A percentile compares a stretch with the other conserved stretches of the same genome.
phyloP scores from a whole-genome alignment of 2,797 vertebrate species.

The Notolepis coatsorum region DNA sequence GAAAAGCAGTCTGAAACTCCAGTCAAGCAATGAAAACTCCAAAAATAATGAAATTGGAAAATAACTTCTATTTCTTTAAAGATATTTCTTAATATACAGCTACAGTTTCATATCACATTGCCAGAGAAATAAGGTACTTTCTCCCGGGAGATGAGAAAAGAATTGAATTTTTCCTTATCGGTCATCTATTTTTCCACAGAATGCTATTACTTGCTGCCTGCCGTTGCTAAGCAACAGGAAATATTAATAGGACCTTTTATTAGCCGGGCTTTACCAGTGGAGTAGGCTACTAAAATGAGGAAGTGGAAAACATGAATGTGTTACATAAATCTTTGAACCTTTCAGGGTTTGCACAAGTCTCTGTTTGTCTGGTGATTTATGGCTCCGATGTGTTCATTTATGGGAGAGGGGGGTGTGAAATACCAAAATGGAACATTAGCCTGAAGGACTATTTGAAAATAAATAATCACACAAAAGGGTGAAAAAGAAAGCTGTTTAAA shows the following conservation, averaged over 20 bases:
- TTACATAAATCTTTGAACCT: constrained; percentile 99
- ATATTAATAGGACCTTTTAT: constrained; percentile 99
- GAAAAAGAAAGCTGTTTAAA: constrained; percentile 90
- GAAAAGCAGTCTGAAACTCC: constrained; percentile 48
- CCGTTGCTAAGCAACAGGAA: constrained; percentile 99
- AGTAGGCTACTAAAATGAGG: constrained; percentile 99
- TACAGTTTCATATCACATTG: constrained; percentile 98
- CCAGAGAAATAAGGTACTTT: constrained; percentile 98
- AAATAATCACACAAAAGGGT: constrained; percentile 96
- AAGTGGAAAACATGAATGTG: constrained; percentile 99
- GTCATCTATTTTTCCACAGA: constrained; percentile 99
- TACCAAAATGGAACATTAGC: constrained; percentile 99
- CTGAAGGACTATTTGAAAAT: constrained; percentile 98
- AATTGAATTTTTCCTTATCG: constrained; percentile 99
- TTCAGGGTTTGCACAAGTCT: constrained; percentile 96
- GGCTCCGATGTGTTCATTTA: constrained; percentile 98
- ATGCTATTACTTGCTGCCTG: constrained; percentile 99
- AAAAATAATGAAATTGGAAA: constrained; percentile 80
- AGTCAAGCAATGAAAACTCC: constrained; percentile 66
- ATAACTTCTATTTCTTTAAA: constrained; percentile 85
- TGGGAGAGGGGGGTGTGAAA: constrained; percentile 96
- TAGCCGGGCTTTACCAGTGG: constrained; percentile 99
- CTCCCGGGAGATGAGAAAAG: constrained; percentile 99
- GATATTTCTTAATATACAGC: constrained; percentile 88
- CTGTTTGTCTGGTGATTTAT: constrained; percentile 99